phyloP scores from a whole-genome alignment of 2,797 vertebrate species.

The Graptemys geographica region DNA sequence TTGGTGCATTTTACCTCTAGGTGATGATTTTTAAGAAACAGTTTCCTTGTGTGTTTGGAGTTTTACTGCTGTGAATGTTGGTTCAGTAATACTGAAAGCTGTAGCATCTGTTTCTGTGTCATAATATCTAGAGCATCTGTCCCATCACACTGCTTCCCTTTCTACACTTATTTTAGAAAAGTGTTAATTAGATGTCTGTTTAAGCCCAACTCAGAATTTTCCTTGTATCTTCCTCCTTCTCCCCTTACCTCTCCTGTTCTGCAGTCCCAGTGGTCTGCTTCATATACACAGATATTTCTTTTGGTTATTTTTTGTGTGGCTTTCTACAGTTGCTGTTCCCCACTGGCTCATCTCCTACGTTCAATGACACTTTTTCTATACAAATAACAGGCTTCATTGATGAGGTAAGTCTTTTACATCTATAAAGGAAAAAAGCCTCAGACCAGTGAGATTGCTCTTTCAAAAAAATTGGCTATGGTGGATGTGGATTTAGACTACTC shows the following conservation, averaged over 20 bases:
- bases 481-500: neutral
- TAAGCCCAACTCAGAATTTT: neutral
- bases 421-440: neutral
- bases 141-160: neutral
- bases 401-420: neutral
- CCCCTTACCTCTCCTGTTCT: neutral
- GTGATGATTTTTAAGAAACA: neutral
- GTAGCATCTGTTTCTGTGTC: neutral
- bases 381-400: neutral
- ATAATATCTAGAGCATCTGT: neutral
- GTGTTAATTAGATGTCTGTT: neutral
- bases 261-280: neutral
- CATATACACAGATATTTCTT: neutral
- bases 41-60: neutral
- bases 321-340: neutral
- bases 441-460: rapidly evolving
- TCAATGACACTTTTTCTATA: neutral
- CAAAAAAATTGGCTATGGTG: neutral
- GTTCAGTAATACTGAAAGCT: neutral
- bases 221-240: neutral
- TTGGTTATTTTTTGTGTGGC: neutral
- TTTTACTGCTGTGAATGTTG: neutral
- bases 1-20: neutral
- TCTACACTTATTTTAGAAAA: neutral
- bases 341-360: neutral